Evolutionary conservation across 2,113 vertebrate species (phyloP), one percentile per base, ranked within the genome.

Genomic region (Syrmaticus mikado): DNA sequence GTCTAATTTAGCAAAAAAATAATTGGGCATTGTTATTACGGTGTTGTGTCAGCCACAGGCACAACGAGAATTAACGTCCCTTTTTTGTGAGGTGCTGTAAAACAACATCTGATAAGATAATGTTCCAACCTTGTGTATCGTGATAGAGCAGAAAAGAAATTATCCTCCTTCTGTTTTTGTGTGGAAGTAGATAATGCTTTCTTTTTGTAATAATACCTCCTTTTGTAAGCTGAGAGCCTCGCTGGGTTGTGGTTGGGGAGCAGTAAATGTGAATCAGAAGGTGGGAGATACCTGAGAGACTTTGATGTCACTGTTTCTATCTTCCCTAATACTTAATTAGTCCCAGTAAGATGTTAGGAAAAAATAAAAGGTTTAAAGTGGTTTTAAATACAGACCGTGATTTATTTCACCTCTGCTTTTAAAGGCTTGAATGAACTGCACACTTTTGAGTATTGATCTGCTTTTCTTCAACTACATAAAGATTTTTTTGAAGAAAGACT

Each of bases 401-500:
- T 90, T 5, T 75, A 65, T 85, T 89, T 91, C 78, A 76, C 53
- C n/a, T 85, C 84, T 95, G 53, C 67, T 82, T 92, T 87, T 77
- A 87, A 94, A 93, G 60, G 48, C 53, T 64, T 87, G 57, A 86
- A 73, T 73, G 64, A 90, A 46, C 48, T 61, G 48, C 46, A 79
- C 13, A 28, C 21, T 79, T 90, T 27, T 70, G 71, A 92, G 68
- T 84, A 65, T 65, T 89, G 72, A 53, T 80, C 65, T 89, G 60
- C 66, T 76, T 91, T 91, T 82, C 53, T 93, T 87, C 67, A 89
- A 18, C 73, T 89, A 38, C 66, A 7, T 78, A 72, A 41, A 82
- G 82, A 22, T 68, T 66, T 68, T 85, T 87, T 91, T 87, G 4
- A 78, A 93, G 65, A 38, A 73, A 87, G 38, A 60, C 32, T 61